Evolutionary conservation across 2,797 vertebrate species (phyloP).

Genomic region (Pogoniulus pusillus): DNA sequence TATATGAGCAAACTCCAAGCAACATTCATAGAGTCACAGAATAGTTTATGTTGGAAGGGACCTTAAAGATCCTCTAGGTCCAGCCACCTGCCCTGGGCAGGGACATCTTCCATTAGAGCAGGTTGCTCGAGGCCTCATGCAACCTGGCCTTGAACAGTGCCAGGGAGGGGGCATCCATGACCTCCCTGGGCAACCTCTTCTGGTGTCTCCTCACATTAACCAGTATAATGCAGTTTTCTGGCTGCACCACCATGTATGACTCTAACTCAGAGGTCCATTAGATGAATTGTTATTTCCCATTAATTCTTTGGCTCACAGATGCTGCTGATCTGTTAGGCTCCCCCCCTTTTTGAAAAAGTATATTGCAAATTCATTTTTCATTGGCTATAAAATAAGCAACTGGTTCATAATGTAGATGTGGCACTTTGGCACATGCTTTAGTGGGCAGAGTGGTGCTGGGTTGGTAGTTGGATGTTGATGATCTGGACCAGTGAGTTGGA

Average conservation of each 20-base stretch:
- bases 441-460: no score
- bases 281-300: constrained; percentile 2
- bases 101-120: no score
- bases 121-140: no score
- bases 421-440: no score
- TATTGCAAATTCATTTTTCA: neutral
- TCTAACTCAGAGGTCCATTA: neutral
- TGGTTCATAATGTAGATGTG: neutral
- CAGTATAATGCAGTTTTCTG: neutral
- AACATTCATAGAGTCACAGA: neutral
- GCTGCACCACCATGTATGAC: neutral
- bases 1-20: neutral
- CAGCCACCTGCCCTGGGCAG: no score
- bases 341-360: neutral
- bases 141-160: no score
- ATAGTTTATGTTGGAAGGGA: no score
- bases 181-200: no score
- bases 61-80: no score
- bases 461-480: no score
- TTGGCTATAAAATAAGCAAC: neutral
- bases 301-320: constrained; percentile 10
- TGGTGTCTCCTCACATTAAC: neutral
- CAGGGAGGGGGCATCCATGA: no score
- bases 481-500: no score
- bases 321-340: neutral